Evolutionary conservation across 2,888 invertebrate genomes (phyloP).

Genomic region (Ctenicera cuprea): DNA sequence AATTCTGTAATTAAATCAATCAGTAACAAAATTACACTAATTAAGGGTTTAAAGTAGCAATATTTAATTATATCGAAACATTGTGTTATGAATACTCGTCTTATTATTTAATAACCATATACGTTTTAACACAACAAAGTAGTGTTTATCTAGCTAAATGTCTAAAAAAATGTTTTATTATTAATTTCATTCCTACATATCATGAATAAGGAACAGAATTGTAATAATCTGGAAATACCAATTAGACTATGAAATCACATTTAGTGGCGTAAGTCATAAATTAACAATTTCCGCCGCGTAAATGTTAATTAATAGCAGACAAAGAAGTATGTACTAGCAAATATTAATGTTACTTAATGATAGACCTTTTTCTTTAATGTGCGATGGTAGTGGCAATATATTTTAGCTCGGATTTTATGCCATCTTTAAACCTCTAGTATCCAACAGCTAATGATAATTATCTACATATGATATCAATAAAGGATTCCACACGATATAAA

Average conservation of each 20-base stretch:
- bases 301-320: conserved; percentile 26
- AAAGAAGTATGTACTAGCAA: not conserved
- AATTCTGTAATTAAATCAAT: conserved; percentile 3
- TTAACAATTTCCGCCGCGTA: conserved; percentile 29
- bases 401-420: not conserved
- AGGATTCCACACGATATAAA: conserved; percentile 49
- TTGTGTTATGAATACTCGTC: no score
- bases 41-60: not conserved
- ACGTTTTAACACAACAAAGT: no score
- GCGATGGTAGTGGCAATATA: not conserved
- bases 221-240: not conserved
- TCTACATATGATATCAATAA: conserved; percentile 63
- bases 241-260: conserved; percentile 14
- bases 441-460: conserved; percentile 63
- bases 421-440: conserved; percentile 32
- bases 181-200: no score
- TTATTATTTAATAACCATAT: no score
- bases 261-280: conserved; percentile 29
- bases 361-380: not conserved
- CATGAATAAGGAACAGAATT: no score
- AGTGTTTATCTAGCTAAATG: no score
- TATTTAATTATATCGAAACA: no score
- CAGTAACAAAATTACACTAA: not conserved
- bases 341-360: not conserved
- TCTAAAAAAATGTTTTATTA: no score